Evolutionary conservation across 2,888 invertebrate species (phyloP).

Genomic region (Leptogaster cylindrica): DNA sequence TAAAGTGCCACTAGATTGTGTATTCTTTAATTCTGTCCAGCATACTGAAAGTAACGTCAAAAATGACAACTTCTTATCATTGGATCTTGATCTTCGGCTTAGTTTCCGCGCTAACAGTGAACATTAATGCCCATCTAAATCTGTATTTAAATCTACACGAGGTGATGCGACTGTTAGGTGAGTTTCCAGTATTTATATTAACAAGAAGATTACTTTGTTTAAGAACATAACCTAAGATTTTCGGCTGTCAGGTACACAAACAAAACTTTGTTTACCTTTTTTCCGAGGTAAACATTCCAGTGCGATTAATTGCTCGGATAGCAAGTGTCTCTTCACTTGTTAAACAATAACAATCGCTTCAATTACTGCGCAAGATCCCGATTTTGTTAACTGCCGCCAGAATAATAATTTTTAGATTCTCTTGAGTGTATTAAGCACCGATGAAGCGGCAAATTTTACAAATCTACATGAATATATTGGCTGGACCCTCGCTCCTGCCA

Average conservation of each 20-base stretch:
- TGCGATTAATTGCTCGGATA: too few species aligned
- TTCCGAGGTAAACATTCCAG: conserved; percentile 6
- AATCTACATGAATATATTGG: background rate
- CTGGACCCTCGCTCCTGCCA: background rate
- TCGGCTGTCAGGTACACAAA: background rate
- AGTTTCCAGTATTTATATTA: background rate
- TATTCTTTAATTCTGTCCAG: background rate
- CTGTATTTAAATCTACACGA: conserved; percentile 16
- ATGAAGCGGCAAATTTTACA: too few species aligned
- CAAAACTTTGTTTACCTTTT: conserved; percentile 32
- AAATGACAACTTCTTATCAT: conserved; percentile 13
- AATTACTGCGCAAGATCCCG: too few species aligned
- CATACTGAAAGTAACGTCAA: conserved; percentile 15
- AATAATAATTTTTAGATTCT: too few species aligned
- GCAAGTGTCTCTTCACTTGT: too few species aligned
- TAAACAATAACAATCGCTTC: too few species aligned
- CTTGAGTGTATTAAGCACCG: too few species aligned
- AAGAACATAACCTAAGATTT: conserved; percentile 5
- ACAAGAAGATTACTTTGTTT: background rate
- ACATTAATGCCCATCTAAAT: conserved; percentile 11
- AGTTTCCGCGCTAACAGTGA: conserved; percentile 1
- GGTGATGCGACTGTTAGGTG: conserved; percentile 22
- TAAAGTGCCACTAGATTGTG: too few species aligned
- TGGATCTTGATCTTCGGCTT: conserved; percentile 10
- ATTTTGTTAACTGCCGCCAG: too few species aligned